Evolutionary conservation across 2,797 vertebrate species (phyloP).

Genomic region (Peromyscus eremicus): DNA sequence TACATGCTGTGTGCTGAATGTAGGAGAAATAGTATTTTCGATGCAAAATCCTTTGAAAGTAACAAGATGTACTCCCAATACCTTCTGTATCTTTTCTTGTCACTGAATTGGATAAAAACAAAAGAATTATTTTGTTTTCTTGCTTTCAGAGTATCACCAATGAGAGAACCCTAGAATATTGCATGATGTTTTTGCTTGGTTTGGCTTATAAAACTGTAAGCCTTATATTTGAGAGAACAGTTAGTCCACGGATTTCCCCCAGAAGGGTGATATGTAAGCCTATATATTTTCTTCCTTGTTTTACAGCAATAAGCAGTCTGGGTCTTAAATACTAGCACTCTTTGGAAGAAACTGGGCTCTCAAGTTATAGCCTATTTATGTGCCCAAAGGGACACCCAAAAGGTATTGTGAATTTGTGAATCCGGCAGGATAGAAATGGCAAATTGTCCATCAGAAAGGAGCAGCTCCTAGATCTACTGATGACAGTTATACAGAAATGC

Average conservation of each 20-base stretch:
- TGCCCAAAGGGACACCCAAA: background rate
- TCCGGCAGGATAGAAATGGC: background rate
- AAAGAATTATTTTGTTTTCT: background rate
- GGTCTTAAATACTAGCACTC: background rate
- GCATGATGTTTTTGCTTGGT: background rate
- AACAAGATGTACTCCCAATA: background rate
- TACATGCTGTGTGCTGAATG: conserved; percentile 69
- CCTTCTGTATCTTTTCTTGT: conserved; percentile 31
- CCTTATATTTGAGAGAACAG: background rate
- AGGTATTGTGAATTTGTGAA: background rate
- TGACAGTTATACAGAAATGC: background rate
- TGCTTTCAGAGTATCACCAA: conserved; percentile 20
- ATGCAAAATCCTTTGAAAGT: conserved; percentile 46
- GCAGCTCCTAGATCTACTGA: background rate
- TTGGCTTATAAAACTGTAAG: conserved; percentile 47
- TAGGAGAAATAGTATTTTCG: conserved; percentile 76
- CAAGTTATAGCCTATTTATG: background rate
- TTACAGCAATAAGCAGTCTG: background rate
- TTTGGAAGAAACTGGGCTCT: background rate
- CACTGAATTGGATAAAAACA: conserved; percentile 21
- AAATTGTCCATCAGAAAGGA: background rate
- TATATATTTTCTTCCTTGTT: conserved; percentile 30
- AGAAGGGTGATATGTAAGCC: background rate
- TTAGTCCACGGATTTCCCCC: background rate
- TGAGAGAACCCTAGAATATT: conserved; percentile 37